Percentiles rank a stretch among this genome's conserved stretches.
Evolutionary conservation across 2,797 vertebrate species (phyloP).

Genomic region (Chelmon rostratus): DNA sequence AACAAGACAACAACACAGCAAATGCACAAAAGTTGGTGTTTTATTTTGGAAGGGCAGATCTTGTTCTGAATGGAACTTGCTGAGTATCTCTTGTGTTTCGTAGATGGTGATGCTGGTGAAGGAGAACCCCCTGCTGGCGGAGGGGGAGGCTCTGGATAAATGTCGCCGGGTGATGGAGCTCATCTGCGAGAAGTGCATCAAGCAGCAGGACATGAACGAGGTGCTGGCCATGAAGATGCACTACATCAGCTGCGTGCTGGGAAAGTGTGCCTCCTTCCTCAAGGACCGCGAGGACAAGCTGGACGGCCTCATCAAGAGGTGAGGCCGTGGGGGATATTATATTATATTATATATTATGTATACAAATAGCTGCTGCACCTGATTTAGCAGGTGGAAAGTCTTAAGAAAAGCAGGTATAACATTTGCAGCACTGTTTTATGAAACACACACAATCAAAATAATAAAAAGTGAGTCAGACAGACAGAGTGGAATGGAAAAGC

Average conservation of each 20-base stretch:
- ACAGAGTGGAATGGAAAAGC: too few relatives aligned
- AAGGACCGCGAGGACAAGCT: slow-evolving; percentile 92
- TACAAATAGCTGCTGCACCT: neutral
- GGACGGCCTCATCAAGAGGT: slow-evolving; percentile 94
- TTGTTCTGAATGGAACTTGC: neutral
- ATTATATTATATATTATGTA: too few relatives aligned
- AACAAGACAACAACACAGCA: neutral
- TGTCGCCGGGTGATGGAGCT: slow-evolving; percentile 94
- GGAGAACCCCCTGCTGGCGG: slow-evolving; percentile 93
- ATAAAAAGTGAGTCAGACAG: too few relatives aligned
- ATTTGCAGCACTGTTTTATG: too few relatives aligned
- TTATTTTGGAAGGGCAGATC: neutral
- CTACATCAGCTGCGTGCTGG: slow-evolving; percentile 95
- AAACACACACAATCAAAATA: too few relatives aligned
- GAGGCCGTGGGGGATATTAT: neutral
- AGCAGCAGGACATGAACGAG: slow-evolving; percentile 99
- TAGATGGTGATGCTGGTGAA: slow-evolving; percentile 94
- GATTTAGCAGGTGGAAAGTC: neutral
- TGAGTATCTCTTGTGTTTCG: neutral
- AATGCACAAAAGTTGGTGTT: neutral
- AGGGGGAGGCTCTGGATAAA: slow-evolving; percentile 91
- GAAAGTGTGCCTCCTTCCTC: slow-evolving; percentile 92
- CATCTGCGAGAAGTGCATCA: slow-evolving; percentile 97
- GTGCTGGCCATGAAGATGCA: slow-evolving; percentile 99
- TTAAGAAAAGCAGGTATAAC: too few relatives aligned